Conservation (phyloP, 30 jellyfish, hydroid and myxozoan genomes). For the Aurelia aurita complex sp. Pacific region DNA sequence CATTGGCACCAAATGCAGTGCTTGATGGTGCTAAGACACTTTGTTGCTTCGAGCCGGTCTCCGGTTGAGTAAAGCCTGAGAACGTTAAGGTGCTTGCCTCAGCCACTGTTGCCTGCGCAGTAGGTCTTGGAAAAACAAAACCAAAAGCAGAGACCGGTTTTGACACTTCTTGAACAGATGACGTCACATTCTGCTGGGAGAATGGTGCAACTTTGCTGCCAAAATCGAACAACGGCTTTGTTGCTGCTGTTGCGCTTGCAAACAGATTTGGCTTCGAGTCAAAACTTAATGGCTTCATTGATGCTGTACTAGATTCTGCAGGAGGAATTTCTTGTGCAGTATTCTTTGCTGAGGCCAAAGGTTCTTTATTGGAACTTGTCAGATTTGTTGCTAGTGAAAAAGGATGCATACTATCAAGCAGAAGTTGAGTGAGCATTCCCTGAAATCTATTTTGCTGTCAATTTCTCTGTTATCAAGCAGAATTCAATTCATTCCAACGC, state of each 20-base stretch:
- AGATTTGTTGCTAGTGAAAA: not conserved
- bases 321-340: not conserved
- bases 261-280: slow-evolving; percentile 18
- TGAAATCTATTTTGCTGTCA: too few relatives aligned
- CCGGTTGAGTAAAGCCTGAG: slow-evolving; percentile 8
- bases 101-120: not conserved
- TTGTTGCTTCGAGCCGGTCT: too few relatives aligned
- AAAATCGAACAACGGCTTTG: not conserved
- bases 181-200: not conserved
- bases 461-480: too few relatives aligned
- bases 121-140: slow-evolving; percentile 17
- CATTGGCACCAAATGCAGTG: too few relatives aligned
- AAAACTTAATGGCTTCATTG: slow-evolving; percentile 15
- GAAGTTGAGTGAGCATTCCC: too few relatives aligned
- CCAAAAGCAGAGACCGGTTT: not conserved
- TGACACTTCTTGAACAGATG: not conserved
- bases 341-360: not conserved
- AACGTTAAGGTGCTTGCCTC: not conserved
- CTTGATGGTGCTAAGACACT: too few relatives aligned
- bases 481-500: too few relatives aligned
- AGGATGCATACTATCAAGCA: too few relatives aligned
- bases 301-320: not conserved
- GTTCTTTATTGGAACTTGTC: not conserved
- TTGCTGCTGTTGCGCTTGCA: slow-evolving; percentile 12
- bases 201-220: slow-evolving; percentile 10